Evolutionary conservation across 2,797 vertebrate species (phyloP).

Genomic region (Micrastur ruficollis): DNA sequence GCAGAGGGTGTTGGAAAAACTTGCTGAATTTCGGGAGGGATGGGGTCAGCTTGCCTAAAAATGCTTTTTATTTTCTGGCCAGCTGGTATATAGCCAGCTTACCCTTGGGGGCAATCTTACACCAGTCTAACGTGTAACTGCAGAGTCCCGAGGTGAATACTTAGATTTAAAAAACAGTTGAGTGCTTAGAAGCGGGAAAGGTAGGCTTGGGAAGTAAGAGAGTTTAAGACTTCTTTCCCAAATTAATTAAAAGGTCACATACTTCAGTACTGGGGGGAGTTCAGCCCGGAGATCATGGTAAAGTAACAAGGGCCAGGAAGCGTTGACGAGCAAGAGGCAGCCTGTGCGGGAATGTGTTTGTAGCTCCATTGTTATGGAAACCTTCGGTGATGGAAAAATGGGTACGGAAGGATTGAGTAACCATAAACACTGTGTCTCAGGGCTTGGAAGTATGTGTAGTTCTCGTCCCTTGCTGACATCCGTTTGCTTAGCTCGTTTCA

Average conservation of each 20-base stretch:
- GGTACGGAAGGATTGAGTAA: background rate
- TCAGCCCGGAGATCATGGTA: background rate
- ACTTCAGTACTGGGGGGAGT: background rate
- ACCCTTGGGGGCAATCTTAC: background rate
- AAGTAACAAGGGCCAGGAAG: background rate
- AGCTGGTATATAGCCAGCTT: background rate
- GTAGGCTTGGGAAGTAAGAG: background rate
- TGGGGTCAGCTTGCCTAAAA: background rate
- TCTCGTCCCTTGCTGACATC: background rate
- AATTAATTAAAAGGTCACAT: background rate
- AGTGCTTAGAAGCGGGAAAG: background rate
- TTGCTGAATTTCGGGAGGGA: background rate
- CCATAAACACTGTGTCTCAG: background rate
- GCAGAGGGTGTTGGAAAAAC: background rate
- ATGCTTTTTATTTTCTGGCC: background rate
- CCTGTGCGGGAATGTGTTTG: background rate
- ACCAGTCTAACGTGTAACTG: background rate
- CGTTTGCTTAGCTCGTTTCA: background rate
- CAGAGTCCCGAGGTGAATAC: background rate
- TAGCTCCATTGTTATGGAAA: background rate
- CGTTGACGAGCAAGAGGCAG: background rate
- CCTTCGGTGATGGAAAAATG: background rate
- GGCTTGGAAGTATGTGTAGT: background rate
- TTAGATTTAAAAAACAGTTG: background rate
- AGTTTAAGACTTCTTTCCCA: background rate